phyloP scores from a whole-genome alignment of 2,888 invertebrate genomes.

The Uloborus plumipes region DNA sequence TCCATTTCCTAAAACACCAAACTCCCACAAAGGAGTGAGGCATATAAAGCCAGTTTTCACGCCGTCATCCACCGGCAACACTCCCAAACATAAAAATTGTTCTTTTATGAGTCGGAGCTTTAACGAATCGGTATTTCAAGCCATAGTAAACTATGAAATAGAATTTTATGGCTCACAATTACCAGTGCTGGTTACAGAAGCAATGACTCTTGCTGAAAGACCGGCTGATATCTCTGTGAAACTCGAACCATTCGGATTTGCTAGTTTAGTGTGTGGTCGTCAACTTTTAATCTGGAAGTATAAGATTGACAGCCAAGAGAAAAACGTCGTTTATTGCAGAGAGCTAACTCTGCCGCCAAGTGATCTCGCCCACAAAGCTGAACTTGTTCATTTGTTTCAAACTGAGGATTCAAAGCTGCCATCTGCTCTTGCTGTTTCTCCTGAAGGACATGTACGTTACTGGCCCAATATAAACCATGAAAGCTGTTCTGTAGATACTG shows the following conservation, averaged over 20 bases:
- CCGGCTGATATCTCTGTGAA: slow-evolving; percentile 75
- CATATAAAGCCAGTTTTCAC: too few species aligned
- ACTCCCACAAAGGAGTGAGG: too few species aligned
- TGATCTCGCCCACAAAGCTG: slow-evolving; percentile 83
- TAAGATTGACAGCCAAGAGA: slow-evolving; percentile 67
- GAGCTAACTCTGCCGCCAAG: slow-evolving; percentile 91
- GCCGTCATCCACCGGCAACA: too few species aligned
- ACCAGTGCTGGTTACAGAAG: slow-evolving; percentile 90
- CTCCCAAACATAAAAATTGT: slow-evolving; percentile 2
- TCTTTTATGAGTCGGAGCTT: slow-evolving; percentile 27
- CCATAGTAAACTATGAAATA: slow-evolving; percentile 76
- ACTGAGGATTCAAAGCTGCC: slow-evolving; percentile 75
- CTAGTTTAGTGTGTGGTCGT: slow-evolving; percentile 88
- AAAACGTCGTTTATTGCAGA: slow-evolving; percentile 77
- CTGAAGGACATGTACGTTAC: slow-evolving; percentile 92
- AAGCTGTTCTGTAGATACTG: slow-evolving; percentile 85
- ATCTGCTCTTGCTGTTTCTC: slow-evolving; percentile 91
- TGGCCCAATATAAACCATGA: slow-evolving; percentile 93
- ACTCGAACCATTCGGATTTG: slow-evolving; percentile 81
- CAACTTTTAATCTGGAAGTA: slow-evolving; percentile 85
- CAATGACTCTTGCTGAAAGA: slow-evolving; percentile 83
- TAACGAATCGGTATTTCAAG: slow-evolving; percentile 28
- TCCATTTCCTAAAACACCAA: too few species aligned
- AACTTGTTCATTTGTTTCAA: slow-evolving; percentile 78
- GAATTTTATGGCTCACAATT: slow-evolving; percentile 86